Base-by-base conservation (phyloP, 2,888 invertebrate species). In the Patella pellucida region DNA sequence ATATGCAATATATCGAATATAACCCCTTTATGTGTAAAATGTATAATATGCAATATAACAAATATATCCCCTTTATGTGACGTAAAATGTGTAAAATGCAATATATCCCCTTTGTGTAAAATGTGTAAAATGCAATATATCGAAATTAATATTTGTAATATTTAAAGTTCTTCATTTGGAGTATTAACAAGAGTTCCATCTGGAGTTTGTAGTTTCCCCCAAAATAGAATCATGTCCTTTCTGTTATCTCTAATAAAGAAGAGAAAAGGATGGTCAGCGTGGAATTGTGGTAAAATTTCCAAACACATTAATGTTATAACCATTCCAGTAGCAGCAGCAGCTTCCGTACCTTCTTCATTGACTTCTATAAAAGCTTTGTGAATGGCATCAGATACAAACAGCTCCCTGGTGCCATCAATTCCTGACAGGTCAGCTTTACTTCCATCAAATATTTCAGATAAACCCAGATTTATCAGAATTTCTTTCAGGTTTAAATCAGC, bases 331-430 rank as follows among this genome's bases (percentile, higher is more conserved):
- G 89, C 88, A 7, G 89, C 89, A 14, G 90, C 89, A 2, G 90
- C 89, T 71, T 89, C 89, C 2, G 87, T 85, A 0, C 89, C 90
- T 73, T 89, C 87, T 76, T 90, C 89, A 72, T 87, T 88, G 0
- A 90, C 89, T 69, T 90, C 87, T 27, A 90, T 82, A 77, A 88
- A 89, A 5, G 90, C 89, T 79, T 90, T 88, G 79, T 90, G 90
- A 12, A 87, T 73, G 4, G 89, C 86, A 56, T 85, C 78, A 1
- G 86, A 86, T 9, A 90, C 83, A 76, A 75, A 86, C 19, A 88
- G 71, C n/a, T 81, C 76, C 12, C 79, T 79, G 0, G 72, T 77
- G 11, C 80, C 79, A 52, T 83, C 83, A 72, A 89, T 87, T 11
- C 86, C 88, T 16, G 87, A 85, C 12, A 91, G 81, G 75, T 91